These are phyloP conservation scores for Prinia subflava DNA, from an alignment of 2,113 vertebrate species.

Conservation along the genomic window DNA sequence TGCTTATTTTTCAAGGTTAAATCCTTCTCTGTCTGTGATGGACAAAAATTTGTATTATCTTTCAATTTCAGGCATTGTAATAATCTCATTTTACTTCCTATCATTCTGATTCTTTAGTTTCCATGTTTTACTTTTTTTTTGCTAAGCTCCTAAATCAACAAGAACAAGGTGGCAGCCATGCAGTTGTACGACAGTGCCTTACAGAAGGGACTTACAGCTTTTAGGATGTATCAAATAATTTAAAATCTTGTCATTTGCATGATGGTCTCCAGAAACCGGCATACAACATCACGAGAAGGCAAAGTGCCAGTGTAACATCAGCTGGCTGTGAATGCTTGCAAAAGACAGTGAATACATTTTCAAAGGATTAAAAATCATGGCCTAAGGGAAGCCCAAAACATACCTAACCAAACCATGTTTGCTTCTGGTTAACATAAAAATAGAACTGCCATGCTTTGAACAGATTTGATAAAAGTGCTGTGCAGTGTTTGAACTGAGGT, in stretches of 20 bases:
- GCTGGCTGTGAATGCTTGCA: neutral
- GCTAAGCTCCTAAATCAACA: neutral
- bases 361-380: neutral
- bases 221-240: neutral
- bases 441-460: neutral
- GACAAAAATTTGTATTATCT: neutral
- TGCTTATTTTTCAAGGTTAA: neutral
- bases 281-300: neutral
- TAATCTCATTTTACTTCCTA: neutral
- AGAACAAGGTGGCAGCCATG: neutral
- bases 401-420: neutral
- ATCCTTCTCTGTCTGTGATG: neutral
- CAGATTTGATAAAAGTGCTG: neutral
- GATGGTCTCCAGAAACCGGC: neutral
- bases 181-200: neutral
- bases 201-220: neutral
- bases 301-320: neutral
- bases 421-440: neutral
- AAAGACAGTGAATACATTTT: neutral
- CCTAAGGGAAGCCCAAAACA: neutral
- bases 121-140: neutral
- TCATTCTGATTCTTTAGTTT: neutral
- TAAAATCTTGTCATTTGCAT: neutral
- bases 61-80: neutral
- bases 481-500: neutral